Percentiles rank a stretch among this genome's conserved stretches.
phyloP scores from a whole-genome alignment of 2,888 invertebrate species.

The Coelopa pilipes region DNA sequence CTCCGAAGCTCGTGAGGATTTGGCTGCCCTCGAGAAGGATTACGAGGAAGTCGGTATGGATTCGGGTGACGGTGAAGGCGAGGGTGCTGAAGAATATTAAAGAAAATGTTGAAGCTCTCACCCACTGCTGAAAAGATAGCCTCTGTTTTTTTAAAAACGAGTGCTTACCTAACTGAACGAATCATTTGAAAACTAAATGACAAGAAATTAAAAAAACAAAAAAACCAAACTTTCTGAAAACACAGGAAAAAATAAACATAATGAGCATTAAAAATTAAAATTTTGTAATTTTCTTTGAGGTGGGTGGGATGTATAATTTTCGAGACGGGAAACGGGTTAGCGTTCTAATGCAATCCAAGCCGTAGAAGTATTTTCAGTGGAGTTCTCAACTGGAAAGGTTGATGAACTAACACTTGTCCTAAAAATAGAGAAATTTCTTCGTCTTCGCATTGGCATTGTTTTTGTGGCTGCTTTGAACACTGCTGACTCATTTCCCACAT shows the following conservation, averaged over 20 bases:
- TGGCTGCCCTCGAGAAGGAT: constrained; percentile 84
- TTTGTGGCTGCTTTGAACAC: neutral
- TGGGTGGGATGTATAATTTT: neutral
- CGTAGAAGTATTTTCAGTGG: neutral
- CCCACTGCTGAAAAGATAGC: constrained; percentile 25
- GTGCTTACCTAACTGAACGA: constrained; percentile 33
- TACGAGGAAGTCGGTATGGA: constrained; percentile 91
- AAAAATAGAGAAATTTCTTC: constrained; percentile 5
- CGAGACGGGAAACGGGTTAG: neutral
- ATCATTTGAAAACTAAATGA: constrained; percentile 31
- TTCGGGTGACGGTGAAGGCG: constrained; percentile 83
- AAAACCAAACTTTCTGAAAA: constrained; percentile 24
- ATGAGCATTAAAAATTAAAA: constrained; percentile 31
- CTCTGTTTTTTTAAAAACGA: constrained; percentile 29
- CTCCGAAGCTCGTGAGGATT: constrained; percentile 82
- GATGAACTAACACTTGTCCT: constrained; percentile 14
- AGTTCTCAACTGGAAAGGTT: neutral
- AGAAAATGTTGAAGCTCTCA: constrained; percentile 16
- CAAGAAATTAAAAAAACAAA: constrained; percentile 17
- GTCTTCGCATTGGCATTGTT: neutral
- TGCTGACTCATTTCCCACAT: neutral
- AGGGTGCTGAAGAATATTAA: constrained; percentile 83
- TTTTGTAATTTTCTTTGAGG: neutral
- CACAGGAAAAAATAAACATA: constrained; percentile 24
- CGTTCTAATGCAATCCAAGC: neutral